These are phyloP conservation scores for Rana temporaria DNA, from an alignment of 2,113 vertebrate genomes.

Conservation along the genomic window DNA sequence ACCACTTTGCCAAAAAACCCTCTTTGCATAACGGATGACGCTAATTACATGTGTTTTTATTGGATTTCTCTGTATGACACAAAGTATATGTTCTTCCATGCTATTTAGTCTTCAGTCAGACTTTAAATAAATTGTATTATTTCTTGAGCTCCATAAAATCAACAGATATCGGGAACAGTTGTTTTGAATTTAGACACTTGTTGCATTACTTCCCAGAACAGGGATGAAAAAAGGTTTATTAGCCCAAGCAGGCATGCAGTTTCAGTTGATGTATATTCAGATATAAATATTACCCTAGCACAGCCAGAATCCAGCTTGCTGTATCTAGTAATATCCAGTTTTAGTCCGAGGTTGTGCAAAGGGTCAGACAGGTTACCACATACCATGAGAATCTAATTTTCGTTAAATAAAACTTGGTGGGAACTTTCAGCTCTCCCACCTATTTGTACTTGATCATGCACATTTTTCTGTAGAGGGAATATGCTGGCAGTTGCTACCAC, in stretches of 20 bases:
- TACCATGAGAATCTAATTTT: constrained; percentile 35
- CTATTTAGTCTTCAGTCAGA: too few species aligned
- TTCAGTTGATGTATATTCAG: constrained; percentile 35
- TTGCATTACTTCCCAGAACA: constrained; percentile 3
- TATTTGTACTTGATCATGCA: constrained; percentile 3
- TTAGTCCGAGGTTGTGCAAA: constrained; percentile 7
- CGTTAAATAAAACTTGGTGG: background rate
- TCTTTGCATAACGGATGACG: too few species aligned
- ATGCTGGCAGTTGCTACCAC: constrained; percentile 36
- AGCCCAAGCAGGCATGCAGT: constrained; percentile 11
- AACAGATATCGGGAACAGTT: constrained; percentile 27
- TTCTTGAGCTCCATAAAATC: constrained; percentile 3
- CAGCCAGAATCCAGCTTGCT: constrained; percentile 23
- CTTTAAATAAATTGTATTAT: constrained; percentile 16
- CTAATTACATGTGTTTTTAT: too few species aligned
- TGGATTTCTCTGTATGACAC: too few species aligned
- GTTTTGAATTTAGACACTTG: constrained; percentile 43
- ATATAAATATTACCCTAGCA: constrained; percentile 35
- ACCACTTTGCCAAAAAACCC: too few species aligned
- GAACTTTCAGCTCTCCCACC: constrained; percentile 7
- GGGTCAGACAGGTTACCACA: constrained; percentile 45
- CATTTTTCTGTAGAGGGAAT: background rate
- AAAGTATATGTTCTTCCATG: too few species aligned
- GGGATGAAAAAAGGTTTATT: constrained; percentile 17
- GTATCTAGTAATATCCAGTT: constrained; percentile 51